Percentiles rank a stretch among this genome's conserved stretches.
Conservation (phyloP, 2,888 invertebrate genomes). For the Brenthis ino region DNA sequence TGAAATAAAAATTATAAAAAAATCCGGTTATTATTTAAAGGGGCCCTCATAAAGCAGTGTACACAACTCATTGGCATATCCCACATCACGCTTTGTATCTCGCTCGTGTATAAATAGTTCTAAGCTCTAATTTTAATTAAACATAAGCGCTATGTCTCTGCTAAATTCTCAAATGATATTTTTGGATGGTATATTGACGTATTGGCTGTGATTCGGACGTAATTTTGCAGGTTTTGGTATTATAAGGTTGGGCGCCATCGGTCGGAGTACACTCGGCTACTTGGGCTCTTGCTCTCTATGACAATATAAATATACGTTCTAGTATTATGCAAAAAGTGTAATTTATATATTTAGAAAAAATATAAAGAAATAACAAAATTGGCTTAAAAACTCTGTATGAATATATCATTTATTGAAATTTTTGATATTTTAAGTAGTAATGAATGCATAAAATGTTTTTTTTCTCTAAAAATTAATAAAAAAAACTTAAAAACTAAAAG, state of each 20-base stretch:
- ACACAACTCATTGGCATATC: constrained; percentile 8
- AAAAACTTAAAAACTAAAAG: too few relatives aligned
- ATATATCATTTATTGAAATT: too few relatives aligned
- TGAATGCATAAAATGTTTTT: too few relatives aligned
- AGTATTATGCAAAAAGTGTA: too few relatives aligned
- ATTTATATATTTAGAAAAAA: too few relatives aligned
- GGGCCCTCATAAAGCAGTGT: not conserved
- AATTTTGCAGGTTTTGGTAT: constrained; percentile 33
- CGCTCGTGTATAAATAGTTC: not conserved
- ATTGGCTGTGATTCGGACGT: constrained; percentile 71
- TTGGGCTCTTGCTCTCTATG: not conserved
- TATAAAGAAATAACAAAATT: too few relatives aligned
- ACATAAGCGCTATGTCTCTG: constrained; percentile 21
- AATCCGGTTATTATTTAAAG: not conserved
- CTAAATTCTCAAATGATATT: constrained; percentile 41
- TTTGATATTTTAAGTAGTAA: too few relatives aligned
- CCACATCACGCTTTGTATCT: constrained; percentile 3
- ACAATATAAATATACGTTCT: too few relatives aligned
- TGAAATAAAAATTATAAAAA: too few relatives aligned
- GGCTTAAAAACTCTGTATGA: too few relatives aligned
- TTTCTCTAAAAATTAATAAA: too few relatives aligned
- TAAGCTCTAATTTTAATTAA: constrained; percentile 4
- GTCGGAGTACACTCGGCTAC: constrained; percentile 45
- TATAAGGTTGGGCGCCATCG: constrained; percentile 16
- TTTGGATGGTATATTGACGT: constrained; percentile 59